A percentile compares a stretch with the other conserved stretches of the same genome.
phyloP scores from a whole-genome alignment of 1,140 invertebrate species.

The Acromyrmex echinatior region DNA sequence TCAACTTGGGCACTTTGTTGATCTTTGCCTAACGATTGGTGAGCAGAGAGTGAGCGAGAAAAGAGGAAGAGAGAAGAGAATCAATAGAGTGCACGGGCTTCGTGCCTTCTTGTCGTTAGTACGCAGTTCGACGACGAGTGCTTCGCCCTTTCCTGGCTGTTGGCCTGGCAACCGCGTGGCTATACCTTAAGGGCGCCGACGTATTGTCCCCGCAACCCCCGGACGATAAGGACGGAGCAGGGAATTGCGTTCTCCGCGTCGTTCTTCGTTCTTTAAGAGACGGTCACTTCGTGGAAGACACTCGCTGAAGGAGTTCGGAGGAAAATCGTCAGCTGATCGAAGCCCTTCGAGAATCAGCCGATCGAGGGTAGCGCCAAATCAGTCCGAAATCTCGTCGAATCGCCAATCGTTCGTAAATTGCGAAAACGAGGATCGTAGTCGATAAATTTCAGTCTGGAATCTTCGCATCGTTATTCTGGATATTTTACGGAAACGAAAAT shows the following conservation, averaged over 20 bases:
- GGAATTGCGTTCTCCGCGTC: not conserved
- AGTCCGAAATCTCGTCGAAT: not conserved
- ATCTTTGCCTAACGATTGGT: slow-evolving; percentile 17
- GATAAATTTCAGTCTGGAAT: not conserved
- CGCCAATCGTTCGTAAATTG: not conserved
- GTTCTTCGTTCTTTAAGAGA: not conserved
- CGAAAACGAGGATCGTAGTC: too few species aligned
- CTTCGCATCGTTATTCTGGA: not conserved
- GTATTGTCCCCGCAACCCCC: slow-evolving; percentile 25
- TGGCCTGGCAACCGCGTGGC: slow-evolving; percentile 73
- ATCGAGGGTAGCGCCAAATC: not conserved
- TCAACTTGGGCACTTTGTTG: not conserved
- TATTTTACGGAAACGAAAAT: not conserved
- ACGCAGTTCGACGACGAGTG: slow-evolving; percentile 63
- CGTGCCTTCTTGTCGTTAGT: slow-evolving; percentile 45
- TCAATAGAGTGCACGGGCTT: slow-evolving; percentile 54
- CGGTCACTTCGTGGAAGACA: not conserved
- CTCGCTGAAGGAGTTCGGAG: not conserved
- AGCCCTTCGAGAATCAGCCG: not conserved
- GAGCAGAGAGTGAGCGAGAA: slow-evolving; percentile 10
- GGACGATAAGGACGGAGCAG: not conserved
- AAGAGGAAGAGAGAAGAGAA: slow-evolving; percentile 36
- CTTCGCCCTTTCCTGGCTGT: slow-evolving; percentile 71
- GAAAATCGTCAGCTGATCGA: slow-evolving; percentile 24
- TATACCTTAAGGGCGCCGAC: slow-evolving; percentile 66